Evolutionary conservation across 2,888 invertebrate genomes (phyloP).

Genomic region (Eupithecia exiguata): DNA sequence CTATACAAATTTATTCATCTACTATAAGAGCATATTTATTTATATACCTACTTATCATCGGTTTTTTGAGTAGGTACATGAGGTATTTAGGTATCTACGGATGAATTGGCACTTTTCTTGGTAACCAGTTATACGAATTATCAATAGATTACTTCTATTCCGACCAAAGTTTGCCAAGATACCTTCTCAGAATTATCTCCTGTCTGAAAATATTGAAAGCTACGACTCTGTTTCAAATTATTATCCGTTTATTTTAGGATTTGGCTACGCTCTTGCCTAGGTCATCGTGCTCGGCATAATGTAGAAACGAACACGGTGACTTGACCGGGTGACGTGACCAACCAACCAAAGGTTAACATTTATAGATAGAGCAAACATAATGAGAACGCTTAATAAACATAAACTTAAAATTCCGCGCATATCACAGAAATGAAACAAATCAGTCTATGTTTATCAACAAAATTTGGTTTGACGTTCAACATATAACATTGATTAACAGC

Average conservation of each 20-base stretch:
- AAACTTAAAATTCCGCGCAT: neutral
- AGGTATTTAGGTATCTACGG: neutral
- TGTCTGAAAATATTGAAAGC: constrained; percentile 2
- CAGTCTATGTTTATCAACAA: neutral
- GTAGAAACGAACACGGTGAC: neutral
- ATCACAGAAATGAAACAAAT: neutral
- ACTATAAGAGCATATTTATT: too few relatives aligned
- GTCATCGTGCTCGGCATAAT: neutral
- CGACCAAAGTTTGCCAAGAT: neutral
- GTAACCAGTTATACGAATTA: neutral
- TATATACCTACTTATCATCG: neutral
- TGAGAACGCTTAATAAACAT: neutral
- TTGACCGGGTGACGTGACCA: neutral
- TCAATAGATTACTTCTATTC: neutral
- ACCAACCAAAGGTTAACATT: neutral
- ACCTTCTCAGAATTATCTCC: too few relatives aligned
- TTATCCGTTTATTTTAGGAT: constrained; percentile 22
- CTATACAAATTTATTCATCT: too few relatives aligned
- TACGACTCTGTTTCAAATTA: neutral
- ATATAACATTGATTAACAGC: neutral
- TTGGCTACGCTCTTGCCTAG: constrained; percentile 30
- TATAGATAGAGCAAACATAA: constrained; percentile 2
- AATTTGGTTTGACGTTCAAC: neutral
- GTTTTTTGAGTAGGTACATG: neutral
- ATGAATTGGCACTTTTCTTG: neutral